Evolutionary conservation across 1,140 invertebrate genomes (phyloP), one percentile per base, ranked within the genome.

Genomic region (Drosophila rhopaloa): DNA sequence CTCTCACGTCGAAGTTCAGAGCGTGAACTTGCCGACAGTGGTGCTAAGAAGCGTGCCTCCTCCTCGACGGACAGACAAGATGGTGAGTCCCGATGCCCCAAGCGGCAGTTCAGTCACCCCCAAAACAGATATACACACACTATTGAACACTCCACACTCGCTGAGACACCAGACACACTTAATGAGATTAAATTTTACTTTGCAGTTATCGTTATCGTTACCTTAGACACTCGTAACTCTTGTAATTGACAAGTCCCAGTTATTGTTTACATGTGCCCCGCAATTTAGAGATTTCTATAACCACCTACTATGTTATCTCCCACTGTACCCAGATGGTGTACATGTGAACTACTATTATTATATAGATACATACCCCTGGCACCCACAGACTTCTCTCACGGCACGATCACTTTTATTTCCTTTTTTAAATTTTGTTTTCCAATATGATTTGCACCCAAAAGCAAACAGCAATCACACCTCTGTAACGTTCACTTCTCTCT

Each of bases 1-100:
- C 94, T 97, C 76, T 96, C 96, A 56, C 95, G 96, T 93, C 94
- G 96, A 88, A 96, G 96, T 76, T 97, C 96, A 46, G 96, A 97
- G 92, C 94, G 96, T 44, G 96, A 97, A 86, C 93, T 97, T 59
- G 94, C 95, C 79, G 96, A 96, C 72, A 95, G 95, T 81, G 96
- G 95, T 80, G 96, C 95, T 91, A 97, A 97, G 92, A 97, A 97
- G 93, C 94, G 96, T 81, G 95, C 96, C 53, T 96, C 95, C 51
- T 96, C 96, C 51, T 96, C 96, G 38, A 94, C 96, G 56, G 95
- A 96, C 90, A 93, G 96, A 76, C 95, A 95, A 78, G 95, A 95
- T 94, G 95, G 95, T 96, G 90, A 93, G 94, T 90, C 6, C 44
- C 27, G 16, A 35, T 38, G 51, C 43, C 47, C 27, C 27, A 10